Evolutionary conservation across 1,140 invertebrate genomes (phyloP).

Genomic region (Halictus rubicundus): DNA sequence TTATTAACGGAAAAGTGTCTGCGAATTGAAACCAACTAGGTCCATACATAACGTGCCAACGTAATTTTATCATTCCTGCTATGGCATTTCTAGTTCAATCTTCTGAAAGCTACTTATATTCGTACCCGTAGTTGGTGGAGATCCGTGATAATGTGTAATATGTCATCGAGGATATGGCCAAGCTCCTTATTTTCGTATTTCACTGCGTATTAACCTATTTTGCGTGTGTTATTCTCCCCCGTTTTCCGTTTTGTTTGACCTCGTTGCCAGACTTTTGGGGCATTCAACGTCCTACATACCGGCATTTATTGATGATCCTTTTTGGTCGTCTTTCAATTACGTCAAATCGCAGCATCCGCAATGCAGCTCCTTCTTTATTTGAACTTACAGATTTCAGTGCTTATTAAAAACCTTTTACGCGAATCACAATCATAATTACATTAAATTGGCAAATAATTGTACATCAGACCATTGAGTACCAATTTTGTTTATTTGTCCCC

Average conservation of each 20-base stretch:
- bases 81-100: background rate
- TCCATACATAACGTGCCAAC: background rate
- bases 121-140: background rate
- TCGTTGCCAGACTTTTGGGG: background rate
- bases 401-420: background rate
- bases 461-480: no score
- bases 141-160: background rate
- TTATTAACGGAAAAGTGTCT: background rate
- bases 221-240: conserved; percentile 14
- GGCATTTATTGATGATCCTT: conserved; percentile 14
- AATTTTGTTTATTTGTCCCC: no score
- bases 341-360: conserved; percentile 14
- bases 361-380: conserved; percentile 13
- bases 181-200: conserved; percentile 26
- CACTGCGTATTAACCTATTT: background rate
- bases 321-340: background rate
- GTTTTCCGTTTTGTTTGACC: conserved; percentile 27
- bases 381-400: background rate
- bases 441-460: no score
- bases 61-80: background rate
- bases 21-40: background rate
- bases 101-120: background rate
- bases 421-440: background rate
- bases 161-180: background rate
- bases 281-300: background rate